phyloP scores from a whole-genome alignment of 1,140 invertebrate species.

The Diorhabda carinulata region DNA sequence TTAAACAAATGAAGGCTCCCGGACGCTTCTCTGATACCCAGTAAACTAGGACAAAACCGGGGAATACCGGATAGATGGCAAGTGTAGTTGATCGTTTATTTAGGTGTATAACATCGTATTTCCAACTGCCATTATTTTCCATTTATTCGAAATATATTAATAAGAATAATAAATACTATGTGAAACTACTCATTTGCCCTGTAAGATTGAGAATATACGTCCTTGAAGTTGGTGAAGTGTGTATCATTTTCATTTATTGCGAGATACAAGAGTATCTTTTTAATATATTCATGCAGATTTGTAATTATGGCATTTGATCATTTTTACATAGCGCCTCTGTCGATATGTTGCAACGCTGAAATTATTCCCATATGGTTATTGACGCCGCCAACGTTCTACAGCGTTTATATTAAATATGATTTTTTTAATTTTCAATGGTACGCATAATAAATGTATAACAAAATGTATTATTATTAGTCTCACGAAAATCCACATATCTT shows the following conservation, averaged over 20 bases:
- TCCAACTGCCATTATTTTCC: too few relatives aligned
- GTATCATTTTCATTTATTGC: not conserved
- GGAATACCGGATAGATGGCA: not conserved
- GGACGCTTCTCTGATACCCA: not conserved
- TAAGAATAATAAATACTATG: not conserved
- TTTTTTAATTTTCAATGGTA: too few relatives aligned
- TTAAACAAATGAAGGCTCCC: not conserved
- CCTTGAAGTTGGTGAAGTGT: not conserved
- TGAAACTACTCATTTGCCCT: not conserved
- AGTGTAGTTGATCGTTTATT: not conserved
- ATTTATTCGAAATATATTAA: not conserved
- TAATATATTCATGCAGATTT: slow-evolving; percentile 1
- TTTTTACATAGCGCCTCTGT: not conserved
- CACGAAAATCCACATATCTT: too few relatives aligned
- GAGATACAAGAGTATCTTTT: slow-evolving; percentile 3
- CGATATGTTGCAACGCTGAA: not conserved
- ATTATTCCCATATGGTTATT: not conserved
- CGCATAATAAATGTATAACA: too few relatives aligned
- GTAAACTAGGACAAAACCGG: not conserved
- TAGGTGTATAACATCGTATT: too few relatives aligned
- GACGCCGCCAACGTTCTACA: not conserved
- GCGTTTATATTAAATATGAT: too few relatives aligned
- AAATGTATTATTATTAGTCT: too few relatives aligned
- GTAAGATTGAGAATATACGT: not conserved
- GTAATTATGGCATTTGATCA: not conserved